These are phyloP conservation scores for Cyphomyrus plagiostoma DNA, from an alignment of 2,113 vertebrate species.

Conservation along the genomic window DNA sequence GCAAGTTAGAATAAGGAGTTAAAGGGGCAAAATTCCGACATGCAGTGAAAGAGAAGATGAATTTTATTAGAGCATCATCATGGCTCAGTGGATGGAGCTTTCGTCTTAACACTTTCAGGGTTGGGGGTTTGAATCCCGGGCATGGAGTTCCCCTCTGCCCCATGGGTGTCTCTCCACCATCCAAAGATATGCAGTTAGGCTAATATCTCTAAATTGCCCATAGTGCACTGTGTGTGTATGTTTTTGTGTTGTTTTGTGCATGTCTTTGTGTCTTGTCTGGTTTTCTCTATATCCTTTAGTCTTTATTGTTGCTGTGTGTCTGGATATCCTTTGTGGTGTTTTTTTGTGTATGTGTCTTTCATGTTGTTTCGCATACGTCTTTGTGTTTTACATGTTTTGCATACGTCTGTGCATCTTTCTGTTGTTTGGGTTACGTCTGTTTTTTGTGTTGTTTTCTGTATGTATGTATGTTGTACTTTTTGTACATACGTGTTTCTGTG, in stretches of 20 bases:
- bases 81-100: too few species aligned
- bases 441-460: neutral
- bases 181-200: neutral
- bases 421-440: neutral
- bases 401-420: neutral
- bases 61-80: too few species aligned
- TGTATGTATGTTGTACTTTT: neutral
- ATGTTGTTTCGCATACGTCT: neutral
- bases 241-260: neutral
- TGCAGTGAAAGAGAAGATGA: too few species aligned
- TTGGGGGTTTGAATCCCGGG: neutral
- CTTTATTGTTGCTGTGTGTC: neutral
- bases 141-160: neutral
- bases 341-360: neutral
- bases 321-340: neutral
- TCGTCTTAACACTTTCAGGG: too few species aligned
- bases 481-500: conserved; percentile 7
- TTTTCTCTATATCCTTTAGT: neutral
- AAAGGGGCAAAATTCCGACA: too few species aligned
- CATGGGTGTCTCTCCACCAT: neutral
- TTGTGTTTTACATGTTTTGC: neutral
- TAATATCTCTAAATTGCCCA: neutral
- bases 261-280: neutral
- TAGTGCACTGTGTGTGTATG: neutral
- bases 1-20: too few species aligned